Evolutionary conservation across 2,888 invertebrate species (phyloP).

Genomic region (Dasysyrphus tricinctus): DNA sequence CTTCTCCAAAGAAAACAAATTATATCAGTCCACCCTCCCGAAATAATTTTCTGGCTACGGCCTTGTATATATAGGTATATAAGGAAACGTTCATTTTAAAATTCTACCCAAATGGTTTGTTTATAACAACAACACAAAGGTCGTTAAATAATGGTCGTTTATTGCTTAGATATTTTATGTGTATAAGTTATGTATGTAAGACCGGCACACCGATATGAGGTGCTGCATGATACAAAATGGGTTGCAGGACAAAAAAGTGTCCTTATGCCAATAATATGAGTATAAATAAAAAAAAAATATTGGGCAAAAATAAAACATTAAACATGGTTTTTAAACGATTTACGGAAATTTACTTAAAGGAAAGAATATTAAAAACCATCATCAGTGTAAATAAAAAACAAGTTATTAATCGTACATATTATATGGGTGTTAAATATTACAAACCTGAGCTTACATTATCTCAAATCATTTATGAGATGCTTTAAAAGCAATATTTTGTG

Average conservation of each 20-base stretch:
- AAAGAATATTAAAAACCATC: constrained; percentile 2
- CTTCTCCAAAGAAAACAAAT: too few relatives aligned
- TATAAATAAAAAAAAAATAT: constrained; percentile 34
- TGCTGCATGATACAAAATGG: constrained; percentile 36
- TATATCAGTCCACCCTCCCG: too few relatives aligned
- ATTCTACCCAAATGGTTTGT: constrained; percentile 41
- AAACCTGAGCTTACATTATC: neutral
- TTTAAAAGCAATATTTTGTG: neutral
- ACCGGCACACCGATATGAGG: neutral
- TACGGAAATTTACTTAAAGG: constrained; percentile 20
- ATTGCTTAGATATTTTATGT: constrained; percentile 49
- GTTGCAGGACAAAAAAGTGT: constrained; percentile 2
- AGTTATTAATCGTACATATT: neutral
- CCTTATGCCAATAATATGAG: constrained; percentile 39
- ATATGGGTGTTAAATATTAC: neutral
- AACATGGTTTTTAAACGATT: constrained; percentile 17
- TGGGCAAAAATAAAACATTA: constrained; percentile 8
- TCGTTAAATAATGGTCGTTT: constrained; percentile 53
- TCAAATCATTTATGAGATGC: constrained; percentile 1
- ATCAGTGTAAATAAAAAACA: neutral
- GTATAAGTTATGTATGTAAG: neutral
- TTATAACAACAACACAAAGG: constrained; percentile 7
- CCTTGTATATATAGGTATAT: constrained; percentile 3
- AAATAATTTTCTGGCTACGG: too few relatives aligned
- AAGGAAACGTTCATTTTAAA: constrained; percentile 50